Conservation (phyloP, 2,888 invertebrate species). For the Drosophila limbata region DNA sequence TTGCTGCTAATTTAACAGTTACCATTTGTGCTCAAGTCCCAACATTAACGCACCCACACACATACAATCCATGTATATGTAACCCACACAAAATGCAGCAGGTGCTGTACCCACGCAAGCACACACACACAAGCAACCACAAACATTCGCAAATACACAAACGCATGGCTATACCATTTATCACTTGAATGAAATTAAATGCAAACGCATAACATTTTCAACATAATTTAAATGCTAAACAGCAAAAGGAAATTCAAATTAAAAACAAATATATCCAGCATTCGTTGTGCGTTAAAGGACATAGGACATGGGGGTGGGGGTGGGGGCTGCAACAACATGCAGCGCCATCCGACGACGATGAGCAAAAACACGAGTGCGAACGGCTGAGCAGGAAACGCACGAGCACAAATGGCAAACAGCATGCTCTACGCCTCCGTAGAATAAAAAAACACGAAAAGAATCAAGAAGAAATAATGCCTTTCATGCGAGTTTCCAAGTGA, state of each 20-base stretch:
- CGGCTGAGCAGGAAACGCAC: slow-evolving; percentile 64
- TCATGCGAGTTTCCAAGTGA: slow-evolving; percentile 77
- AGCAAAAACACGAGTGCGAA: slow-evolving; percentile 48
- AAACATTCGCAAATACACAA: slow-evolving; percentile 3
- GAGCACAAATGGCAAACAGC: slow-evolving; percentile 68
- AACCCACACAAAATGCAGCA: slow-evolving; percentile 64
- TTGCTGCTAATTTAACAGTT: slow-evolving; percentile 48
- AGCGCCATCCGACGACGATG: slow-evolving; percentile 35
- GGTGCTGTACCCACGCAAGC: slow-evolving; percentile 59
- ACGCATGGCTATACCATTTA: slow-evolving; percentile 55
- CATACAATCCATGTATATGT: slow-evolving; percentile 6
- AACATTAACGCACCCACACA: slow-evolving; percentile 8
- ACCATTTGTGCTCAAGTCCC: slow-evolving; percentile 30
- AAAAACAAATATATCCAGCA: slow-evolving; percentile 67
- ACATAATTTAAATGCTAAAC: slow-evolving; percentile 76
- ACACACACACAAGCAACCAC: slow-evolving; percentile 2
- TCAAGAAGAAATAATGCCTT: slow-evolving; percentile 48
- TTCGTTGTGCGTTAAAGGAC: slow-evolving; percentile 17
- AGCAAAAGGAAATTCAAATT: slow-evolving; percentile 71
- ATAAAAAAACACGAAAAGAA: slow-evolving; percentile 19
- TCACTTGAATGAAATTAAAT: slow-evolving; percentile 68
- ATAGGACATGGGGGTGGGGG: not conserved
- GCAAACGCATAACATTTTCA: slow-evolving; percentile 65
- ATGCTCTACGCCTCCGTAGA: slow-evolving; percentile 49
- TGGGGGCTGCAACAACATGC: slow-evolving; percentile 49